Evolutionary conservation across 2,888 invertebrate species (phyloP), one percentile per base, ranked within the genome.

Genomic region (Geotrupes spiniger): DNA sequence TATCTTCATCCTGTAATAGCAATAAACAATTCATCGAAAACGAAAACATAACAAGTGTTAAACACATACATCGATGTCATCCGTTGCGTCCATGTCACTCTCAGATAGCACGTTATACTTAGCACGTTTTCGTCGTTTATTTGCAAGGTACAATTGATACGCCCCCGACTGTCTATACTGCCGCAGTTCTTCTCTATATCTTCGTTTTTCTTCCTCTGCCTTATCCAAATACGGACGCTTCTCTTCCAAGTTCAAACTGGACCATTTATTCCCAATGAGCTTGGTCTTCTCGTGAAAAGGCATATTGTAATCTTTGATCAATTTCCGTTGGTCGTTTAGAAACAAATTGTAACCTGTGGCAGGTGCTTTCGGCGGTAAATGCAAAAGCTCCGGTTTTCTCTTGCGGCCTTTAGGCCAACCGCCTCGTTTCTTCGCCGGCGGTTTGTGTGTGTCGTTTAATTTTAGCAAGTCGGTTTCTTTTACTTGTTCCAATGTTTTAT

Each of bases 331-430:
- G 57, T 79, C 78, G 54, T 79, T 77, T 9, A 79, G 68, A 68
- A 76, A 80, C 28, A 79, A 61, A 54, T 78, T 78, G 63, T 80
- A 80, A 60, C 79, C 80, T 29, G 80, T 79, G 11, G 77, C 75
- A 8, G 81, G 81, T 14, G 80, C 79, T 63, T 78, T 78, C 1
- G 80, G 80, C 1, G 78, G 76, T 29, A 75, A 66, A 61, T 75
- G 73, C 28, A 76, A 64, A 36, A 74, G 52, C 52, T 76, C 76
- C 9, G 76, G 76, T 63, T 80, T 80, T 17, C 81, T 63, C 64
- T 78, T 80, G 44, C 78, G 72, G 1, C 81, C 81, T 65, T 81
- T 81, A 1, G 81, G 81, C 81, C 81, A 81, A 0, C 81, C 81
- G 50, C 80, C 79, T 59, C 78, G 71, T 64, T 78, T 79, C 39